Conservation (phyloP, 2,888 invertebrate species). For the Leuctra nigra region DNA sequence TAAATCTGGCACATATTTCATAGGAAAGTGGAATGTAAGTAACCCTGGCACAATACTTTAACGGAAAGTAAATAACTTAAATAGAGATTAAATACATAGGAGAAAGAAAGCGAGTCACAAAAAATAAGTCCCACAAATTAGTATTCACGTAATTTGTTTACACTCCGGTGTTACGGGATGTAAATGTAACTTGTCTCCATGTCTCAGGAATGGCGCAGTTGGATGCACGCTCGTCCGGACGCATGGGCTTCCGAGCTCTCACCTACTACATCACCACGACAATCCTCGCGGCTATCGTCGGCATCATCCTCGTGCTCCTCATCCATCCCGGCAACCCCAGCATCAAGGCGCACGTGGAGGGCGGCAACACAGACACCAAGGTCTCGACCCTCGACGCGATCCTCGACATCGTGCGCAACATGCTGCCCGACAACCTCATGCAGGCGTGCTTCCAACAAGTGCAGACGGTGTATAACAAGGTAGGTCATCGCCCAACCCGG, state of each 20-base stretch:
- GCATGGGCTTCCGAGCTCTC: conserved; percentile 55
- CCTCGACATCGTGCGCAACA: conserved; percentile 52
- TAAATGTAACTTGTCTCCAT: conserved; percentile 25
- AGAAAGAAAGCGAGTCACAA: too few relatives aligned
- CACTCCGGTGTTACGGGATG: too few relatives aligned
- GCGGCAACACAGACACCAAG: conserved; percentile 34
- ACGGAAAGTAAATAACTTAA: too few relatives aligned
- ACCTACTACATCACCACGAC: conserved; percentile 59
- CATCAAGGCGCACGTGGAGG: conserved; percentile 36
- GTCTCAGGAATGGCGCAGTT: conserved; percentile 55
- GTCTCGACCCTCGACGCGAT: conserved; percentile 51
- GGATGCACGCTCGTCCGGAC: conserved; percentile 55
- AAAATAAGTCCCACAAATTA: too few relatives aligned
- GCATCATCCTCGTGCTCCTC: conserved; percentile 53
- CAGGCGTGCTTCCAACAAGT: conserved; percentile 53
- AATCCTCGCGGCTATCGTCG: conserved; percentile 54
- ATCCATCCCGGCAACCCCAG: conserved; percentile 58
- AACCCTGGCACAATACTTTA: too few relatives aligned
- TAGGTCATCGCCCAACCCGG: conserved; percentile 19
- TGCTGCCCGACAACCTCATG: conserved; percentile 55
- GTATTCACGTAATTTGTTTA: too few relatives aligned
- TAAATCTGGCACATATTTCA: too few relatives aligned
- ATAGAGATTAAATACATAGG: too few relatives aligned
- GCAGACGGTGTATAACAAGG: conserved; percentile 44
- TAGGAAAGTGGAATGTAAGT: too few relatives aligned